These are phyloP conservation scores for Drosophila eohydei DNA, from an alignment of 2,888 invertebrate genomes.

Conservation along the genomic window DNA sequence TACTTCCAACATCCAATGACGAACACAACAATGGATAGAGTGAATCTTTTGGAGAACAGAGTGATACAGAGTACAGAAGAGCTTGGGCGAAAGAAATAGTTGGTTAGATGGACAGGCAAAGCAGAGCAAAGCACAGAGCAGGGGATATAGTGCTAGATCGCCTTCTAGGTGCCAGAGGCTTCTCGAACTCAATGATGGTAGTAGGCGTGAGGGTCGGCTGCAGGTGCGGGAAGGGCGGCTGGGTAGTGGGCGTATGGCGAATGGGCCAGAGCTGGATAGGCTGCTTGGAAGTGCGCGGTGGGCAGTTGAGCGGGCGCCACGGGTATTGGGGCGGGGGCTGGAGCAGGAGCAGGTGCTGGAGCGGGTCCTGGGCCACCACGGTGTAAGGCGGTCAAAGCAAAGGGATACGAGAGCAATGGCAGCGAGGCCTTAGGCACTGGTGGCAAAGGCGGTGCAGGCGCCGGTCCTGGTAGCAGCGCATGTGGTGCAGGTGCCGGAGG, in stretches of 20 bases:
- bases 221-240: slow-evolving; percentile 57
- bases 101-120: slow-evolving; percentile 2
- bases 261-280: slow-evolving; percentile 80
- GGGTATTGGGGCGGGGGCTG: slow-evolving; percentile 57
- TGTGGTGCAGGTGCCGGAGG: slow-evolving; percentile 60
- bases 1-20: slow-evolving; percentile 56
- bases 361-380: slow-evolving; percentile 49
- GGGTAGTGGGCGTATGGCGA: slow-evolving; percentile 76
- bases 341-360: slow-evolving; percentile 51
- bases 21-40: slow-evolving; percentile 54
- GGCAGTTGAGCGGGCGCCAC: slow-evolving; percentile 54
- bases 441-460: slow-evolving; percentile 75
- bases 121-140: slow-evolving; percentile 16
- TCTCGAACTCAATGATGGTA: slow-evolving; percentile 69
- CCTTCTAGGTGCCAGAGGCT: slow-evolving; percentile 33
- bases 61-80: slow-evolving; percentile 24
- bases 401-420: slow-evolving; percentile 62
- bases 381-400: slow-evolving; percentile 52
- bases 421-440: slow-evolving; percentile 64
- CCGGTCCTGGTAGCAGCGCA: slow-evolving; percentile 45
- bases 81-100: slow-evolving; percentile 11
- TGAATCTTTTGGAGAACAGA: slow-evolving; percentile 21
- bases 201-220: slow-evolving; percentile 69
- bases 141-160: slow-evolving; percentile 34
- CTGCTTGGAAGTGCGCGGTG: slow-evolving; percentile 74